A percentile compares a stretch with the other conserved stretches of the same genome.
phyloP scores from a whole-genome alignment of 2,797 vertebrate genomes.

The Lates japonicus region DNA sequence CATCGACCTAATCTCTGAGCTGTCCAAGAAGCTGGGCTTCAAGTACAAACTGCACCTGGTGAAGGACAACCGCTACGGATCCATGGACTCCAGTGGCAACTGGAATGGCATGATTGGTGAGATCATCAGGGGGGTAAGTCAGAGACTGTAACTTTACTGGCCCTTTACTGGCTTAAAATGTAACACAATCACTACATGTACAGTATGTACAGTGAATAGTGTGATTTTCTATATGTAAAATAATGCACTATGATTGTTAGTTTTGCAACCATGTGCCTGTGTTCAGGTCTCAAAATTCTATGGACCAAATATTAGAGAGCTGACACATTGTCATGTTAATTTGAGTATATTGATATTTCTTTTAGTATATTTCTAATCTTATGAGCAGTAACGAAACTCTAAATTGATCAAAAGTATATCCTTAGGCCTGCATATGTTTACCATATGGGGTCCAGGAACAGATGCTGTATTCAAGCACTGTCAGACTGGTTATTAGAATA shows the following conservation, averaged over 20 bases:
- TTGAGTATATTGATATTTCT: background rate
- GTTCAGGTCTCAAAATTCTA: background rate
- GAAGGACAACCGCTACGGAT: conserved; percentile 88
- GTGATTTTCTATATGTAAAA: background rate
- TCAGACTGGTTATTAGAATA: too few species aligned
- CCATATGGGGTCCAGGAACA: too few species aligned
- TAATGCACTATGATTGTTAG: background rate
- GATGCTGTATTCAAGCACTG: too few species aligned
- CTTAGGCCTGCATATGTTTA: too few species aligned
- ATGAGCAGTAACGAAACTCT: too few species aligned
- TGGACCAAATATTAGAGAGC: background rate
- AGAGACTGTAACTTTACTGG: background rate
- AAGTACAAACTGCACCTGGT: conserved; percentile 87
- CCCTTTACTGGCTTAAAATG: background rate
- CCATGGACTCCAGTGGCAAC: conserved; percentile 74
- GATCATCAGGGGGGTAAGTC: conserved; percentile 86
- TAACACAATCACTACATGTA: background rate
- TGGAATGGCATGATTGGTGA: conserved; percentile 94
- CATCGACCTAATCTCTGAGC: conserved; percentile 87
- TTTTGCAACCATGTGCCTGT: background rate
- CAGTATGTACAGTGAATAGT: background rate
- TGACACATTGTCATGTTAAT: background rate
- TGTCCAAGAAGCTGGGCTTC: conserved; percentile 87
- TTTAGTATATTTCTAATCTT: background rate
- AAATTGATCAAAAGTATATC: too few species aligned